Conservation (phyloP, 2,113 vertebrate genomes). For the Bos indicus region DNA sequence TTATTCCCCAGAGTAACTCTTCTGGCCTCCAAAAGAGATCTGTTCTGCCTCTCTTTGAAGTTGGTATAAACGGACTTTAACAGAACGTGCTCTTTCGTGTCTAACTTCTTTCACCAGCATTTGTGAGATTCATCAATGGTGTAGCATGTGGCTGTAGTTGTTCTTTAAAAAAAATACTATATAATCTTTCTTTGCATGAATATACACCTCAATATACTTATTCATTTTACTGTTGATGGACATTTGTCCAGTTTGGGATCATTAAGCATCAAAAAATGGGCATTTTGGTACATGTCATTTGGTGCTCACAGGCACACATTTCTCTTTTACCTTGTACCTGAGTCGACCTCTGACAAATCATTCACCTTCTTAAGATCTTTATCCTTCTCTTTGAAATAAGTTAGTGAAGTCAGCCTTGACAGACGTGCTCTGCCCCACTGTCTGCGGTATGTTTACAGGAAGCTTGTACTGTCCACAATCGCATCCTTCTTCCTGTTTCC, state of each 20-base stretch:
- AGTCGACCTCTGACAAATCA: background rate
- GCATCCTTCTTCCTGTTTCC: background rate
- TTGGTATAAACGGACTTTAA: background rate
- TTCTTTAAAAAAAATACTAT: background rate
- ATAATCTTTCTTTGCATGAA: background rate
- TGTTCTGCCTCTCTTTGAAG: background rate
- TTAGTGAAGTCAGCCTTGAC: background rate
- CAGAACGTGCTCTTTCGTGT: background rate
- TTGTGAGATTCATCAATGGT: background rate
- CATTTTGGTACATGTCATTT: background rate
- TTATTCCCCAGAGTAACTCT: background rate
- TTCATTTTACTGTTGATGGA: background rate
- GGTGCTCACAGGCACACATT: fast-evolving
- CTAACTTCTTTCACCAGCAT: background rate
- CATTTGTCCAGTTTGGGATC: background rate
- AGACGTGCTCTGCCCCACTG: background rate
- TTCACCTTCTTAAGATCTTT: background rate
- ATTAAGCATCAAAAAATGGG: background rate
- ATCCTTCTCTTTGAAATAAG: background rate
- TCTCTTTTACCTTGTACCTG: background rate
- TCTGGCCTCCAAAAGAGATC: background rate
- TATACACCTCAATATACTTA: background rate
- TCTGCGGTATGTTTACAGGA: no score
- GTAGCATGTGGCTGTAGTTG: background rate
- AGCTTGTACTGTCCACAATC: fast-evolving